Percentiles rank a stretch among this genome's conserved stretches.
Evolutionary conservation across 1,140 invertebrate genomes (phyloP).

Genomic region (Tyrophagus putrescentiae): DNA sequence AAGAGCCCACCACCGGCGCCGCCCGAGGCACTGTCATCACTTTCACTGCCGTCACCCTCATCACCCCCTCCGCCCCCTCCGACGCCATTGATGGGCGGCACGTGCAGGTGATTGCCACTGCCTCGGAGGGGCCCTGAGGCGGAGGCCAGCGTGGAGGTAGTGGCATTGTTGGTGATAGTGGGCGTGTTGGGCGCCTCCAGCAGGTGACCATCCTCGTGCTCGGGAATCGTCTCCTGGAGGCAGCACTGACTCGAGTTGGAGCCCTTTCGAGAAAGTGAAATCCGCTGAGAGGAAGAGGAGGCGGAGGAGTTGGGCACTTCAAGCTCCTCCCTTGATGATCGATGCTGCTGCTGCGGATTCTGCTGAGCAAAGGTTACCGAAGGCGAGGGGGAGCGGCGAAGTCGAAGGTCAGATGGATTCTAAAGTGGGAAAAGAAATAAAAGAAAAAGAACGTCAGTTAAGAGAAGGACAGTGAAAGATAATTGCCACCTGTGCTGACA

Average conservation of each 20-base stretch:
- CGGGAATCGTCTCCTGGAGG: background rate
- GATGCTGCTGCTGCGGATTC: background rate
- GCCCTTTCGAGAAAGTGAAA: background rate
- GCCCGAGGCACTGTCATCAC: conserved; percentile 2
- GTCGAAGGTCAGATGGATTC: too few relatives aligned
- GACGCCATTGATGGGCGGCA: background rate
- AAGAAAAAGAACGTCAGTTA: too few relatives aligned
- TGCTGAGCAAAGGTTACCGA: too few relatives aligned
- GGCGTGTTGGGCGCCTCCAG: background rate
- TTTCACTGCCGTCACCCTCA: background rate
- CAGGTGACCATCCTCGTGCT: background rate
- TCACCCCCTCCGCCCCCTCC: background rate
- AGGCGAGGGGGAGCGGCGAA: background rate
- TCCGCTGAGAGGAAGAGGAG: background rate
- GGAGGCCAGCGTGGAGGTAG: background rate
- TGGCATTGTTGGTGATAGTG: background rate
- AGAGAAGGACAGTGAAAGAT: too few relatives aligned
- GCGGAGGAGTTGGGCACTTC: background rate
- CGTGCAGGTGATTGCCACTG: conserved; percentile 7
- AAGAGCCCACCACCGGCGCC: background rate
- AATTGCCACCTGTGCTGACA: too few relatives aligned
- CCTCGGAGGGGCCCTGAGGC: background rate
- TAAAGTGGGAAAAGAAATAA: background rate
- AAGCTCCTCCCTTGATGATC: too few relatives aligned
- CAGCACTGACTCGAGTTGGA: background rate